These are phyloP conservation scores for Vulpes ferrilata DNA, from an alignment of 2,113 vertebrate species.

Conservation along the genomic window DNA sequence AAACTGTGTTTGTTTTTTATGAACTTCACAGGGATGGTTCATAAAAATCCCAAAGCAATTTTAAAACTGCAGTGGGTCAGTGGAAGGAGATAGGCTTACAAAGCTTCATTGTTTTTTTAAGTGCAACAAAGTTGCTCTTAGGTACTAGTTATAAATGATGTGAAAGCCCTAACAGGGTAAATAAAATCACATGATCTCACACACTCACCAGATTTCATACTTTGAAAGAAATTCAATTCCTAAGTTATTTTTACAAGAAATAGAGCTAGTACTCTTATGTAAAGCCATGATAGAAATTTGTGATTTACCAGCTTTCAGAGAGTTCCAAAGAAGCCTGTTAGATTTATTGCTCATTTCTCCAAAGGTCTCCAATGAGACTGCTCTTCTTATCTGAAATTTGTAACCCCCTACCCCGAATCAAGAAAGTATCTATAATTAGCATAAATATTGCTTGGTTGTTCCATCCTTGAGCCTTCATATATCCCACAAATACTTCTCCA, in stretches of 20 bases:
- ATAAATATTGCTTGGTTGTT: neutral
- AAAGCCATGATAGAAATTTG: conserved; percentile 24
- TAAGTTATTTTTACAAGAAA: conserved; percentile 63
- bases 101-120: conserved; percentile 53
- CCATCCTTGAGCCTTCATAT: neutral
- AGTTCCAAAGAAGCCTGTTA: conserved; percentile 24
- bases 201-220: conserved; percentile 20
- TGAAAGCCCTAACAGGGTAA: conserved; percentile 14
- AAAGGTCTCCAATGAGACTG: conserved; percentile 47
- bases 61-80: conserved; percentile 60
- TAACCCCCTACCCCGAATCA: neutral
- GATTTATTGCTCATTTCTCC: conserved; percentile 41
- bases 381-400: conserved; percentile 32
- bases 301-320: neutral
- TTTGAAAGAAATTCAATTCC: conserved; percentile 49
- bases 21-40: conserved; percentile 67
- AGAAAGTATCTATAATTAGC: conserved; percentile 10
- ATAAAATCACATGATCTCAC: conserved; percentile 51
- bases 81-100: conserved; percentile 46
- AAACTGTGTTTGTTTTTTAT: conserved; percentile 64
- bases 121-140: conserved; percentile 46
- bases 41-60: conserved; percentile 72
- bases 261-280: neutral
- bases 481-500: neutral
- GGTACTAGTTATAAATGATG: conserved; percentile 30